Base-by-base conservation (phyloP, 2,888 invertebrate species). In the Zygaena filipendulae region DNA sequence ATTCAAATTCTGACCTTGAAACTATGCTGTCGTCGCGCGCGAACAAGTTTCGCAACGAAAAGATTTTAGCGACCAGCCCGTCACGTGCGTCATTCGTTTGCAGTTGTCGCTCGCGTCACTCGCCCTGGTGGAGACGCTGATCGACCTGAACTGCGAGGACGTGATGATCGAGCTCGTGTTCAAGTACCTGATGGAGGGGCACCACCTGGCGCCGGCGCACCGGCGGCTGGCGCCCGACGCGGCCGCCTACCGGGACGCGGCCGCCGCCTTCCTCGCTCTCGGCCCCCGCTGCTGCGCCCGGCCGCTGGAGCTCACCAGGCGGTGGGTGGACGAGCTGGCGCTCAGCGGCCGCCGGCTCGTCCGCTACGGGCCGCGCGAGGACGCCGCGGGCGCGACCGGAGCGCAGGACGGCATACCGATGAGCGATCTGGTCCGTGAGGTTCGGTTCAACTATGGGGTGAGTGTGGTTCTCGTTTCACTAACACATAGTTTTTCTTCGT, bases 61-160 rank as follows among this genome's bases (percentile, higher is more conserved):
- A n/a, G n/a, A n/a, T n/a, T n/a, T n/a, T n/a, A n/a, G n/a, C n/a
- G n/a, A n/a, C n/a, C n/a, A n/a, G n/a, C n/a, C n/a, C n/a, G n/a
- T n/a, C n/a, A n/a, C n/a, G n/a, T n/a, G n/a, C n/a, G n/a, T n/a
- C n/a, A n/a, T n/a, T n/a, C n/a, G n/a, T n/a, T 67, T 54, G 41
- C 77, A 89, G 86, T 67, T 92, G 9, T 92, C 95, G 39, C 83
- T 96, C 49, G 94, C 96, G 6, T 92, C 97, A 0, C 74, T 98
- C 46, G 89, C 94, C 0, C 71, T 98, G 7, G 92, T 98, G 67
- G 91, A 95, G 59, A 95, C 95, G 0, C 79, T 98, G 35, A 83
- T 97, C 27, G 90, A 92, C 48, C 77, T 97, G 36, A 92, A 96
- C 67, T 97, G 95, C 70, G 98, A 98, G 68, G 98, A 98, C 63